A percentile compares a stretch with the other conserved stretches of the same genome.
These are phyloP conservation scores for Virgularia gustaviana DNA, from an alignment of 92 coral and sea anemone species.

Conservation along the genomic window DNA sequence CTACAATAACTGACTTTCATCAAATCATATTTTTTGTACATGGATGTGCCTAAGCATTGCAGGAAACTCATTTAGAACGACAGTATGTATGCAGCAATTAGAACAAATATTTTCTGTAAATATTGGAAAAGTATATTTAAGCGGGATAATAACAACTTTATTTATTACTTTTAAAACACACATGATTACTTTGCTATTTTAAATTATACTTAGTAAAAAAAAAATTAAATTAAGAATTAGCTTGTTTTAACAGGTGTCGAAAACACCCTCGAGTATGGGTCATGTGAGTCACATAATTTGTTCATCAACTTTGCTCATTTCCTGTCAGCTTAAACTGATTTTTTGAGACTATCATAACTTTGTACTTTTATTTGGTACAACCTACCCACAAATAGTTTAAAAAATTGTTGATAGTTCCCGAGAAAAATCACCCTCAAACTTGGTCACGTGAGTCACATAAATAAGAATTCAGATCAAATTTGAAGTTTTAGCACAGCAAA, in stretches of 20 bases:
- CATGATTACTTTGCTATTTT: too few relatives aligned
- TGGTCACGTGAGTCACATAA: slow-evolving; percentile 44
- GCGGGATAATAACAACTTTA: neutral
- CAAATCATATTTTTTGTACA: slow-evolving; percentile 13
- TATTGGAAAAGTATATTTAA: slow-evolving; percentile 6
- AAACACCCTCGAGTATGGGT: too few relatives aligned
- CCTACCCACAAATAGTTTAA: too few relatives aligned
- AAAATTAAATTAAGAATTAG: too few relatives aligned
- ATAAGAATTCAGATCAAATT: slow-evolving; percentile 19
- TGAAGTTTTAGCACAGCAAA: slow-evolving; percentile 4
- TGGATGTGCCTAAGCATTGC: slow-evolving; percentile 14
- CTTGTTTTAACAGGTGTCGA: too few relatives aligned
- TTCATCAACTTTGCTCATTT: too few relatives aligned
- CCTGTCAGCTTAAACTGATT: too few relatives aligned
- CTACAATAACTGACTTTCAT: slow-evolving; percentile 32
- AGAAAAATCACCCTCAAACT: slow-evolving; percentile 19
- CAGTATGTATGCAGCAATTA: slow-evolving; percentile 22
- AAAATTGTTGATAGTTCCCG: neutral
- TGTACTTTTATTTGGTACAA: too few relatives aligned
- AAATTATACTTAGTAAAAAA: too few relatives aligned
- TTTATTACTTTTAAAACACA: too few relatives aligned
- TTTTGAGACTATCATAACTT: too few relatives aligned
- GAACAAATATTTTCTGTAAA: slow-evolving; percentile 18
- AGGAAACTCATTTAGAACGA: slow-evolving; percentile 23
- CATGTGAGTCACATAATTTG: too few relatives aligned